phyloP scores from a whole-genome alignment of 1,140 invertebrate species.

The Drosophila insularis region DNA sequence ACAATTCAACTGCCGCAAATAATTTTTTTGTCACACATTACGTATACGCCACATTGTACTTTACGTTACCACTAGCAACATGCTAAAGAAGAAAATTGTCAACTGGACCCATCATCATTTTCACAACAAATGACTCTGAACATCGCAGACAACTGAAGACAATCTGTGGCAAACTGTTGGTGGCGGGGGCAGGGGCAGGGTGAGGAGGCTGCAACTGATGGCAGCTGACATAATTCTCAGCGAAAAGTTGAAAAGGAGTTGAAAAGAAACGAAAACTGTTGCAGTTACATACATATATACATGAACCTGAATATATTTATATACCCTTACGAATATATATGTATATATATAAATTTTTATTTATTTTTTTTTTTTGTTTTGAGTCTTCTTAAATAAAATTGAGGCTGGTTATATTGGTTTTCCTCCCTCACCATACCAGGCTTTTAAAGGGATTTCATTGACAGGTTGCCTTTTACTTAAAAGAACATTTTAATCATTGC shows the following conservation, averaged over 20 bases:
- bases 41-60: slow-evolving; percentile 12
- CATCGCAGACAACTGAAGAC: not conserved
- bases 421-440: no score
- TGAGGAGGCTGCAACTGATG: not conserved
- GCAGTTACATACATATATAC: not conserved
- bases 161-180: not conserved
- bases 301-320: not conserved
- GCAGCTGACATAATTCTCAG: not conserved
- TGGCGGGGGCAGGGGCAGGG: no score
- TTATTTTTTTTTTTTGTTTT: no score
- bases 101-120: no score
- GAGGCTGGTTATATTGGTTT: no score
- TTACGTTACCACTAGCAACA: no score
- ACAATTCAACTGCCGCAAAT: not conserved
- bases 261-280: not conserved
- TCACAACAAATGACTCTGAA: not conserved
- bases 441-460: no score
- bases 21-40: not conserved
- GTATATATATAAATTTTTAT: not conserved
- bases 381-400: not conserved
- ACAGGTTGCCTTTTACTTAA: no score
- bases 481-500: no score
- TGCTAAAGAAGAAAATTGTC: no score
- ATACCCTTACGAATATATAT: not conserved
- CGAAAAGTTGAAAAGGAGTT: not conserved